These are phyloP conservation scores for Pterostichus niger DNA, from an alignment of 2,888 invertebrate genomes.

Conservation along the genomic window DNA sequence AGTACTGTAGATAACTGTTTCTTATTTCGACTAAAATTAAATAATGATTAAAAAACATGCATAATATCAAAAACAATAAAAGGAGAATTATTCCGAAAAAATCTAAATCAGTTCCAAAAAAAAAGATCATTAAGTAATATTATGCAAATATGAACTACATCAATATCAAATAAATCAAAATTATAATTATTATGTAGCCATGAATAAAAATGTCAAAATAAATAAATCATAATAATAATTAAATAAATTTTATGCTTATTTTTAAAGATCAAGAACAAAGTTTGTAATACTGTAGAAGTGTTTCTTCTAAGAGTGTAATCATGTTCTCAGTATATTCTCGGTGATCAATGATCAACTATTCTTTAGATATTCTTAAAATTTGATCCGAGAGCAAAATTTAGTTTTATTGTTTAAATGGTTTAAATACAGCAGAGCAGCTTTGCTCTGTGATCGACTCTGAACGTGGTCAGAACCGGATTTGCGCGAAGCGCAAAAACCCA, in stretches of 20 bases:
- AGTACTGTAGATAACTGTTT: no score
- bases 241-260: no score
- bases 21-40: no score
- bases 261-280: no score
- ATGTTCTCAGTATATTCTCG: neutral
- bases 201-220: no score
- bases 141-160: neutral
- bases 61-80: no score
- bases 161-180: conserved; percentile 4
- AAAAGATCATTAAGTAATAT: neutral
- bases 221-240: no score
- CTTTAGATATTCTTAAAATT: neutral
- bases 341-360: neutral
- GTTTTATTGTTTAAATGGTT: conserved; percentile 6
- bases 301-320: no score
- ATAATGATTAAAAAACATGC: no score
- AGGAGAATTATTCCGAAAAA: no score
- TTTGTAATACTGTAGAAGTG: no score
- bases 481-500: neutral
- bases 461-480: neutral
- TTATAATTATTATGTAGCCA: neutral
- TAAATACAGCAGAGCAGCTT: no score
- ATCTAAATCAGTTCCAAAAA: neutral
- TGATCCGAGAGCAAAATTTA: neutral
- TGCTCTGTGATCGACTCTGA: conserved; percentile 21